Evolutionary conservation across 2,888 invertebrate genomes (phyloP), one percentile per base, ranked within the genome.

Genomic region (Brachyopa scutellaris): DNA sequence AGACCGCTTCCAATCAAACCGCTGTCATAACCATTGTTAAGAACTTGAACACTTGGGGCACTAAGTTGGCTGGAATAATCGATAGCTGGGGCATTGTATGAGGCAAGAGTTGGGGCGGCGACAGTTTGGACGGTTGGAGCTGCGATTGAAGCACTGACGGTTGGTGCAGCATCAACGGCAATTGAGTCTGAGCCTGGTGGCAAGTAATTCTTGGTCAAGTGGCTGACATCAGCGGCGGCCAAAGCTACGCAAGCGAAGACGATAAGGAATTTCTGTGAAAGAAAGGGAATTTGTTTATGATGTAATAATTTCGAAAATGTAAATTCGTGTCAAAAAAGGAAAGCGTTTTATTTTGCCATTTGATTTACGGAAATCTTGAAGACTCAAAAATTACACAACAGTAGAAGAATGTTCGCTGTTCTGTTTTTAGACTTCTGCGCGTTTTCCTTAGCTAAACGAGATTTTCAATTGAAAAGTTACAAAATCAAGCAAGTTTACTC

Each of bases 171-270:
- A 2, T 38, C 17, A 2, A 6, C 11, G 17, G 17, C 26, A 1
- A 67, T 82, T 7, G 86, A 84, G 5, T 80, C 77, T 0, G 84
- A 76, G 73, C 9, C n/a, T 8, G 88, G 88, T 23, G 88, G 88
- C 86, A 88, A 84, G 53, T 89, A 89, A 31, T 82, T 82, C 67
- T 84, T 87, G 38, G 85, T 17, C 86, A 89, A 85, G 61, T 89
- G 89, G 85, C 89, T 89, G 19, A 89, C 89, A 87, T 89, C 89
- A 85, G 89, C 90, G 26, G 87, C 85, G 67, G 86, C 88, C 85
- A 87, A 80, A 83, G 88, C 88, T 84, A 87, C 84, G 45, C 88
- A 76, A 61, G 88, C 88, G 67, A 89, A 86, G 47, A 85, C 85
- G 84, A 88, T 85, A 64, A 89, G 85, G 86, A 88, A 87, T 87